Conservation (phyloP, 2,888 invertebrate species). For the Iselma pallidipennis region DNA sequence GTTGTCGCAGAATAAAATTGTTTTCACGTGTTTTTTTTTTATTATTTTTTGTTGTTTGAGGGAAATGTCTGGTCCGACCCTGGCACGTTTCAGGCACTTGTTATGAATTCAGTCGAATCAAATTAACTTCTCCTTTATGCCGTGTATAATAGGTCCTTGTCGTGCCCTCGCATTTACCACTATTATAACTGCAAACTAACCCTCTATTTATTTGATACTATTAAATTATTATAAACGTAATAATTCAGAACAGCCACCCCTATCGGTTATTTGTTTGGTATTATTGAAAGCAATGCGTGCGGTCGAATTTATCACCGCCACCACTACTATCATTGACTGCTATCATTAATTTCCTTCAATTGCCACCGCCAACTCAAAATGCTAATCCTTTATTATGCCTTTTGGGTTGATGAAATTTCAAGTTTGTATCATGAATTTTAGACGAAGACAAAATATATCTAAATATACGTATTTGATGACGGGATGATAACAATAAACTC, state of each 20-base stretch:
- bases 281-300: neutral
- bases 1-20: constrained; percentile 16
- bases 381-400: neutral
- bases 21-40: too few relatives aligned
- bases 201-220: constrained; percentile 10
- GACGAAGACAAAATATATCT: neutral
- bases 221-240: constrained; percentile 7
- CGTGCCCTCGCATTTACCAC: constrained; percentile 14
- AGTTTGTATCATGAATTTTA: too few relatives aligned
- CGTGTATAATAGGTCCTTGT: constrained; percentile 13
- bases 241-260: neutral
- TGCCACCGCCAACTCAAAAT: neutral
- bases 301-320: neutral
- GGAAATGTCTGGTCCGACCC: too few relatives aligned
- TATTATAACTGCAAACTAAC: neutral
- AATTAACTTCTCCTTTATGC: constrained; percentile 43
- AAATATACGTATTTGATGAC: neutral
- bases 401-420: neutral
- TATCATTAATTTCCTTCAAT: neutral
- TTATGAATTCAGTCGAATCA: constrained; percentile 47
- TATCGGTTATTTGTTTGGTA: neutral
- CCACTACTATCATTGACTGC: neutral
- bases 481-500: constrained; percentile 23
- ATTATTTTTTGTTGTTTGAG: too few relatives aligned
- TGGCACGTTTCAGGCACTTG: constrained; percentile 47